Conservation (phyloP, 2,797 vertebrate genomes). For the Siniperca obscura region DNA sequence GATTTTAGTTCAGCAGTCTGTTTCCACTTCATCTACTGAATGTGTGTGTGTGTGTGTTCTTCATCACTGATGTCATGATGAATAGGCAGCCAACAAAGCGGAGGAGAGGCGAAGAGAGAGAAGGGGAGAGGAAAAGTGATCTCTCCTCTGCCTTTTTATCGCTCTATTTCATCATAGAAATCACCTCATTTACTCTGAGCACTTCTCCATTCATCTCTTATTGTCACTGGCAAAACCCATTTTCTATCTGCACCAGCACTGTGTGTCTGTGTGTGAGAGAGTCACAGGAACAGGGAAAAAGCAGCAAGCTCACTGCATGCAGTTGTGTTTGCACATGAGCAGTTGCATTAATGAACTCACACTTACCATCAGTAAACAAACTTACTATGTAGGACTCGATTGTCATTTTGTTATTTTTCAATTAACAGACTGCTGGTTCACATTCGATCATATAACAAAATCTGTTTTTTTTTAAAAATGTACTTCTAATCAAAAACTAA, state of each 20-base stretch:
- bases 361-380: slow-evolving; percentile 20
- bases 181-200: slow-evolving; percentile 83
- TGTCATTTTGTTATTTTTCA: slow-evolving; percentile 8
- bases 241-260: slow-evolving; percentile 57
- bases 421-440: not conserved
- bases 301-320: slow-evolving; percentile 8
- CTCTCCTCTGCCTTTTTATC: slow-evolving; percentile 80
- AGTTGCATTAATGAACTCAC: slow-evolving; percentile 15
- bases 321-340: slow-evolving; percentile 20
- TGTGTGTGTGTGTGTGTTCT: slow-evolving; percentile 35
- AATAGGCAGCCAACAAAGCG: slow-evolving; percentile 65
- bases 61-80: slow-evolving; percentile 75
- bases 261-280: not conserved
- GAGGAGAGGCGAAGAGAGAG: slow-evolving; percentile 49
- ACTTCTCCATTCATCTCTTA: slow-evolving; percentile 80
- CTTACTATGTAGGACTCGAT: not conserved
- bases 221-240: slow-evolving; percentile 75
- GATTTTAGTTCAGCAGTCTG: slow-evolving; percentile 56
- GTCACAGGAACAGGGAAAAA: slow-evolving; percentile 1
- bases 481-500: not conserved
- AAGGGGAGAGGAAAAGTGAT: slow-evolving; percentile 62
- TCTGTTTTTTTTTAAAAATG: not conserved
- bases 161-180: slow-evolving; percentile 84
- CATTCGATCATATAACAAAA: too few relatives aligned
- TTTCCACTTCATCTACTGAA: slow-evolving; percentile 52